Percentiles rank a stretch among this genome's conserved stretches.
These are phyloP conservation scores for Sphaeramia orbicularis DNA, from an alignment of 2,797 vertebrate species.

Conservation along the genomic window DNA sequence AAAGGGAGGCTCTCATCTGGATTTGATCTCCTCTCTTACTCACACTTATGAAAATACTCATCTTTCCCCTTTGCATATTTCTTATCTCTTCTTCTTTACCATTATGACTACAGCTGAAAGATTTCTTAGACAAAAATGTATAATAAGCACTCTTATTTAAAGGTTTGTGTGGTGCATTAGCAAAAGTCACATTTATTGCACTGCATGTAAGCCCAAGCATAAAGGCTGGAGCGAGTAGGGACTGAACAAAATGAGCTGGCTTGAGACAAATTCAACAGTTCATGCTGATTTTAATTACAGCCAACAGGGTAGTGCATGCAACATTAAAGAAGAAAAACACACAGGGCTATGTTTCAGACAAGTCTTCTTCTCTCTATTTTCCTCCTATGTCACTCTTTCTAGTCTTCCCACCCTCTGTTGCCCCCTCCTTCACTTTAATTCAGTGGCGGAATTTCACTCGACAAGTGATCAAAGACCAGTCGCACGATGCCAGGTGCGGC, in stretches of 20 bases:
- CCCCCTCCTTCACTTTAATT: constrained; percentile 81
- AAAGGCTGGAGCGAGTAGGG: constrained; percentile 3
- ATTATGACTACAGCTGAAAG: too few species aligned
- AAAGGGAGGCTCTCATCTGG: not conserved
- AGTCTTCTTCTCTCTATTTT: constrained; percentile 53
- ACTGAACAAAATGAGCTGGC: not conserved
- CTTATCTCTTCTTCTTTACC: too few species aligned
- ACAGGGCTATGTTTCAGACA: constrained; percentile 57
- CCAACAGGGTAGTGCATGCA: constrained; percentile 50
- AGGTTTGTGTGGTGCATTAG: constrained; percentile 4
- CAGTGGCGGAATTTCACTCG: constrained; percentile 83
- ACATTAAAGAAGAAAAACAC: constrained; percentile 58
- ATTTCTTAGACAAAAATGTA: not conserved
- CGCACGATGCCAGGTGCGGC: constrained; percentile 78
- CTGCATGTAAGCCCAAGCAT: constrained; percentile 22
- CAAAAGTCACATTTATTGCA: constrained; percentile 48
- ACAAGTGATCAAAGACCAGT: constrained; percentile 85
- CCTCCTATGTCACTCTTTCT: constrained; percentile 59
- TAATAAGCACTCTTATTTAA: not conserved
- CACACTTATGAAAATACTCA: not conserved
- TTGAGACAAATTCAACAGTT: constrained; percentile 67
- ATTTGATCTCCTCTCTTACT: constrained; percentile 10
- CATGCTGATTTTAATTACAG: constrained; percentile 77
- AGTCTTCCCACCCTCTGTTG: constrained; percentile 54
- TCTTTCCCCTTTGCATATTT: not conserved